Percentiles rank a stretch among this genome's conserved stretches.
Evolutionary conservation across 1,140 invertebrate genomes (phyloP).

Genomic region (Phortica variegata): DNA sequence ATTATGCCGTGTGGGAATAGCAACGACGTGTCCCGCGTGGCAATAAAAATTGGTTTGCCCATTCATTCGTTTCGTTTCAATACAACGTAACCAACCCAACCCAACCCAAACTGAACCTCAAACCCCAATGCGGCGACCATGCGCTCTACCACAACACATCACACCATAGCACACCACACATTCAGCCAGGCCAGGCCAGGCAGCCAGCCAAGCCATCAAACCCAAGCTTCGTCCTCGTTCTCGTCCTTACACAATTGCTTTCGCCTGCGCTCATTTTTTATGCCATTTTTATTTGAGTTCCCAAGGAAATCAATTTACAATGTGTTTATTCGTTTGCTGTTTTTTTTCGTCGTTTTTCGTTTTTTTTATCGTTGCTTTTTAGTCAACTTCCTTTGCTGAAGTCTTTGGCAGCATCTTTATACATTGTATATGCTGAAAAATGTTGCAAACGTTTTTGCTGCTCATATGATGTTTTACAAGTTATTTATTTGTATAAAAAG

Average conservation of each 20-base stretch:
- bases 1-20: too few species aligned
- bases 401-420: too few species aligned
- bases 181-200: slow-evolving; percentile 9
- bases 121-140: too few species aligned
- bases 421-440: too few species aligned
- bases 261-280: slow-evolving; percentile 50
- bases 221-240: background rate
- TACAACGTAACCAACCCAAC: slow-evolving; percentile 1
- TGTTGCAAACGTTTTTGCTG: slow-evolving; percentile 53
- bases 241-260: slow-evolving; percentile 24
- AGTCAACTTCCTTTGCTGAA: too few species aligned
- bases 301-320: slow-evolving; percentile 55
- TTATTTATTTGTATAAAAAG: slow-evolving; percentile 50
- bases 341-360: slow-evolving; percentile 31
- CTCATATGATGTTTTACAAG: slow-evolving; percentile 55
- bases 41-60: slow-evolving; percentile 55
- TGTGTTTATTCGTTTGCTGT: slow-evolving; percentile 53
- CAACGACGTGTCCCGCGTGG: slow-evolving; percentile 50
- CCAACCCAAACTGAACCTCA: too few species aligned
- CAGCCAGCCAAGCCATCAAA: background rate
- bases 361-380: slow-evolving; percentile 23
- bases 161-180: too few species aligned
- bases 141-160: slow-evolving; percentile 1
- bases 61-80: slow-evolving; percentile 50
- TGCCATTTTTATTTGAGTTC: slow-evolving; percentile 54